Evolutionary conservation across 2,113 vertebrate species (phyloP).

Genomic region (zebrafish (Danio rerio)): DNA sequence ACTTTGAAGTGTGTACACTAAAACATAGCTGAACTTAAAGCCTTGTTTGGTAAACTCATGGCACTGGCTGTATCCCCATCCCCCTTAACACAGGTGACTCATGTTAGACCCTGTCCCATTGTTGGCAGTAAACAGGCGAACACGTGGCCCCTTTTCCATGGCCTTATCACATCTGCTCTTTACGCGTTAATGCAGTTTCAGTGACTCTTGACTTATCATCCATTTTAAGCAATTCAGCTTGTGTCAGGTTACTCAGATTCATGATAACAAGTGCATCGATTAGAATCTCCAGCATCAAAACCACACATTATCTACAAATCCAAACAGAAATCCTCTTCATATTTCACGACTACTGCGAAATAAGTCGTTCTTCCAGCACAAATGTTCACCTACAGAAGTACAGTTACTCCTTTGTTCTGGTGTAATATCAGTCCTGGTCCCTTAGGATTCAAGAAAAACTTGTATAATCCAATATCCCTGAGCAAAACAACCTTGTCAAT

Average conservation of each 20-base stretch:
- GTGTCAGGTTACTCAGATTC: too few relatives aligned
- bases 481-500: not conserved
- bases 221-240: too few relatives aligned
- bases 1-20: conserved; percentile 58
- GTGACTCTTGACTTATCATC: not conserved
- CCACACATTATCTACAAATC: not conserved
- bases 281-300: not conserved
- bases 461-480: not conserved
- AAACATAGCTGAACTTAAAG: conserved; percentile 55
- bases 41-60: conserved; percentile 63
- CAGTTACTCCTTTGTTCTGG: not conserved
- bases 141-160: conserved; percentile 24
- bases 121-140: conserved; percentile 60
- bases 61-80: conserved; percentile 33
- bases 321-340: not conserved
- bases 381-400: not conserved
- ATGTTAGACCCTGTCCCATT: conserved; percentile 4
- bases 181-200: not conserved
- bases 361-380: not conserved
- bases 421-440: not conserved
- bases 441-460: not conserved
- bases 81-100: conserved; percentile 52
- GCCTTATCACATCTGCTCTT: not conserved
- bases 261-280: too few relatives aligned
- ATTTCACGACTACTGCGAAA: not conserved